Conservation (phyloP, 2,797 vertebrate species). For the Catamblyrhynchus diadema region DNA sequence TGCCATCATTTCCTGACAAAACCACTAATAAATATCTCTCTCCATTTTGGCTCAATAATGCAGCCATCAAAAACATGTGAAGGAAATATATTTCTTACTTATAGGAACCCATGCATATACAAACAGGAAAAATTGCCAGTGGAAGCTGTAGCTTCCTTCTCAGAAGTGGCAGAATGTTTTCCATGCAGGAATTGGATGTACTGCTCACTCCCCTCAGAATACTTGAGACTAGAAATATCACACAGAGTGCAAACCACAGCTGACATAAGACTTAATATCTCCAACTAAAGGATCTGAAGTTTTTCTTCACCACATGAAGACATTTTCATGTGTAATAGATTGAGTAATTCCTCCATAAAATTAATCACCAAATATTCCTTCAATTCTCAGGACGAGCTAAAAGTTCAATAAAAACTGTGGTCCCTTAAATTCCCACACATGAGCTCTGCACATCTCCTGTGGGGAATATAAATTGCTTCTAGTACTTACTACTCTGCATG, state of each 20-base stretch:
- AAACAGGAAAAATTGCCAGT: neutral
- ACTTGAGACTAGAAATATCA: neutral
- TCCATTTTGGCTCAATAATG: neutral
- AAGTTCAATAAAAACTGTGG: neutral
- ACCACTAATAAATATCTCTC: neutral
- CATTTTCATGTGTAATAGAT: neutral
- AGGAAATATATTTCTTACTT: neutral
- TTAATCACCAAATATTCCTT: neutral
- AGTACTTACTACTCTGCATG: neutral
- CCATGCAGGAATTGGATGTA: neutral
- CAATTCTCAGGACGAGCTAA: neutral
- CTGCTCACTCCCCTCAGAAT: too few relatives aligned
- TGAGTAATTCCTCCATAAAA: neutral
- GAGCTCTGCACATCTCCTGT: neutral
- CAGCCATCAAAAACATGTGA: neutral
- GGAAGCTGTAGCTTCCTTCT: neutral
- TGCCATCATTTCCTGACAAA: neutral
- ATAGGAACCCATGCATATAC: neutral
- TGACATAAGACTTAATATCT: neutral
- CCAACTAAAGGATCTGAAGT: neutral
- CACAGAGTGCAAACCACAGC: neutral
- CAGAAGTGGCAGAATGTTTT: neutral
- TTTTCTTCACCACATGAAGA: neutral
- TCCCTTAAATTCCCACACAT: slow-evolving; percentile 6
- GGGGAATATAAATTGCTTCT: slow-evolving; percentile 7